A percentile compares a stretch with the other conserved stretches of the same genome.
These are phyloP conservation scores for Alethe castanea DNA, from an alignment of 2,113 vertebrate species.

Conservation along the genomic window DNA sequence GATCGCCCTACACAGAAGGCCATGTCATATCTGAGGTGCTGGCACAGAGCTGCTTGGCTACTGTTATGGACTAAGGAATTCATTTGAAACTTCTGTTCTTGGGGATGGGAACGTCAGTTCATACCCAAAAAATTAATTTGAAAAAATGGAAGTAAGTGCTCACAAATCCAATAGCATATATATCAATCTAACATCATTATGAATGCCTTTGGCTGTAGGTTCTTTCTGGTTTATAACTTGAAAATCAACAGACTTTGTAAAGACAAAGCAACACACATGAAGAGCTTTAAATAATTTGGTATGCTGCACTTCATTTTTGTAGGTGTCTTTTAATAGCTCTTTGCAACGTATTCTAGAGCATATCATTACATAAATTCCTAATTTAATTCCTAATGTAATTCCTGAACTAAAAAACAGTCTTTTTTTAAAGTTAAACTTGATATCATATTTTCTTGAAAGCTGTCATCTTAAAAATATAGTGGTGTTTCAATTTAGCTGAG, in stretches of 20 bases:
- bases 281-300: neutral
- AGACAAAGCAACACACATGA: neutral
- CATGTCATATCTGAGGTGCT: neutral
- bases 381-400: neutral
- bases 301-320: neutral
- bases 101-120: neutral
- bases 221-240: neutral
- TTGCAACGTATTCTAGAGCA: neutral
- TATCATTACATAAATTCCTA: neutral
- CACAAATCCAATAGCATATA: neutral
- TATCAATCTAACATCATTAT: neutral
- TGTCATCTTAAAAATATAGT: constrained; percentile 16
- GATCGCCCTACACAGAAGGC: neutral
- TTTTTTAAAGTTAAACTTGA: constrained; percentile 11
- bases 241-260: neutral
- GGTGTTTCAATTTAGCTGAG: constrained; percentile 33
- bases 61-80: neutral
- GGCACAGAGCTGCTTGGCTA: neutral
- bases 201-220: neutral
- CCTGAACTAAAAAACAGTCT: neutral
- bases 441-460: constrained; percentile 23
- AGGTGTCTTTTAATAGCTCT: neutral
- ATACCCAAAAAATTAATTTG: neutral
- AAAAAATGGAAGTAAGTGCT: neutral
- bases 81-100: neutral